Conservation (phyloP, 1,140 invertebrate species). For the Asbolus verrucosus region DNA sequence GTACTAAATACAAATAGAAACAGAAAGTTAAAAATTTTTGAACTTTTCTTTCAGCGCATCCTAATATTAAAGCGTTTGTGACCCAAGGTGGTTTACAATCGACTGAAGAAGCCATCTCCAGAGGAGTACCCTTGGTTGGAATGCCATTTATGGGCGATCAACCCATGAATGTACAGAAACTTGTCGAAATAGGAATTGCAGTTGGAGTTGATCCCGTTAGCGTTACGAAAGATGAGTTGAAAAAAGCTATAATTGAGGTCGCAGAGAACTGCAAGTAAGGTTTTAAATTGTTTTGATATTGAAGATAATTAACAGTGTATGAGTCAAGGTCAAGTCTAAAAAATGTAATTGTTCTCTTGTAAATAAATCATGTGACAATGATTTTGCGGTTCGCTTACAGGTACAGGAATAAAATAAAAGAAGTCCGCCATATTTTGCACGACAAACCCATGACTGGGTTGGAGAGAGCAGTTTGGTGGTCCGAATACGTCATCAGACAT, state of each 20-base stretch:
- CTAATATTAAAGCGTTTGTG: slow-evolving; percentile 64
- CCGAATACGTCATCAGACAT: slow-evolving; percentile 52
- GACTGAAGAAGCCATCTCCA: slow-evolving; percentile 66
- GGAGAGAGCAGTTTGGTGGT: slow-evolving; percentile 62
- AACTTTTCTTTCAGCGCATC: slow-evolving; percentile 60
- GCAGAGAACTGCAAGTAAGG: slow-evolving; percentile 40
- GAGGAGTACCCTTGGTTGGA: slow-evolving; percentile 67
- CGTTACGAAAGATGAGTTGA: slow-evolving; percentile 37
- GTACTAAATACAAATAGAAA: no score
- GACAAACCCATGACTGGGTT: slow-evolving; percentile 46
- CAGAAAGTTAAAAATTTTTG: no score
- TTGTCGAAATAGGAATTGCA: slow-evolving; percentile 57
- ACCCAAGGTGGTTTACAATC: slow-evolving; percentile 69
- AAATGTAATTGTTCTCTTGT: no score
- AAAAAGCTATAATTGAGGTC: slow-evolving; percentile 46
- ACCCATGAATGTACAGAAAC: slow-evolving; percentile 54
- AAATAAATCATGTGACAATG: not conserved
- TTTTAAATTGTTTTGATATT: no score
- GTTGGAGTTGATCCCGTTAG: slow-evolving; percentile 44
- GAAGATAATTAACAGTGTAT: no score
- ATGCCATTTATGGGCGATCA: slow-evolving; percentile 64
- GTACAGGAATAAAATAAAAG: slow-evolving; percentile 29
- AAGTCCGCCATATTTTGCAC: slow-evolving; percentile 22
- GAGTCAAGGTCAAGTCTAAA: no score
- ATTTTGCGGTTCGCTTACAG: slow-evolving; percentile 63